These are phyloP conservation scores for Pyrgilauda ruficollis DNA, from an alignment of 2,113 vertebrate genomes.

Conservation along the genomic window DNA sequence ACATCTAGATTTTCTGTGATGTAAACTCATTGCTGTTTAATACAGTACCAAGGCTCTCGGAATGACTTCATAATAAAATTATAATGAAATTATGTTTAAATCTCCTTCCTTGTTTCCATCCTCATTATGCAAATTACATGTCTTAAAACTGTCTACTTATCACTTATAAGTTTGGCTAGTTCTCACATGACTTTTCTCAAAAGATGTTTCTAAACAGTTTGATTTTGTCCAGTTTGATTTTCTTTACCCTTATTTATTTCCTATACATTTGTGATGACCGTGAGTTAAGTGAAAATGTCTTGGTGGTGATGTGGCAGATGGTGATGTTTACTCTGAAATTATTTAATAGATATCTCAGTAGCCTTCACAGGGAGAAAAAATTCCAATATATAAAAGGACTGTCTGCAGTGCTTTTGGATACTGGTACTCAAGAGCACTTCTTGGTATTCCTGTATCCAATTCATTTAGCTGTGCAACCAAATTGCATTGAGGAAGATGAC, in stretches of 20 bases:
- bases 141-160: slow-evolving; percentile 27
- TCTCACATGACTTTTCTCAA: slow-evolving; percentile 7
- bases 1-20: background rate
- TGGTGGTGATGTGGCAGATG: background rate
- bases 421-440: background rate
- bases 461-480: background rate
- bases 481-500: background rate
- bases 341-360: background rate
- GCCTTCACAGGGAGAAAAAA: background rate
- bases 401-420: background rate
- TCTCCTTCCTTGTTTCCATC: slow-evolving; percentile 8
- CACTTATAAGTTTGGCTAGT: slow-evolving; percentile 22
- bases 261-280: background rate
- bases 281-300: background rate
- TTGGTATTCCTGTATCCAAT: background rate
- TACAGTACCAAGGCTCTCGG: background rate
- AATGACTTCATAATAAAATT: background rate
- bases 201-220: slow-evolving; percentile 19
- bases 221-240: background rate
- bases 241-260: slow-evolving; percentile 15
- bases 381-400: background rate
- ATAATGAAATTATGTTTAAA: slow-evolving; percentile 29
- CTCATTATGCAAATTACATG: background rate
- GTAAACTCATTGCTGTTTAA: background rate
- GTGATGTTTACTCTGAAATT: slow-evolving; percentile 6